Evolutionary conservation across 2,888 invertebrate genomes (phyloP), one percentile per base, ranked within the genome.

Genomic region (Sarcophaga carnaria): DNA sequence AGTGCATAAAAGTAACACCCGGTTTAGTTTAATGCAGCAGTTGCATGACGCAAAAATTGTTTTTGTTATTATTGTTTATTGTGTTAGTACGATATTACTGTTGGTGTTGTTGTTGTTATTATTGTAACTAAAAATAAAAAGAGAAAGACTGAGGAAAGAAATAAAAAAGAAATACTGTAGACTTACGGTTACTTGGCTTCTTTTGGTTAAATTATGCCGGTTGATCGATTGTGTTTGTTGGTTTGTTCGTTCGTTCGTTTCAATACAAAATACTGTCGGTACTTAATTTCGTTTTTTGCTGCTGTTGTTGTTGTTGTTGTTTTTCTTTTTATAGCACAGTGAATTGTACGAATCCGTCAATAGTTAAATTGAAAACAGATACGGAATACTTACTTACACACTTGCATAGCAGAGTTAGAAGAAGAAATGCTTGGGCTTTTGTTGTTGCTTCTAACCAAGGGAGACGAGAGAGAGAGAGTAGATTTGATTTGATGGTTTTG

Each of bases 171-270:
- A 72, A 80, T 22, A 84, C 79, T 79, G 78, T 54, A 84, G 87
- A 81, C 84, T 84, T 84, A 87, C 87, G 87, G 87, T 87, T 87
- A 87, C 87, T 87, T 87, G 87, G 87, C 87, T 87, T 87, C 87
- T 87, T 87, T 87, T 84, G 87, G 87, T 84, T 81, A 80, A 85
- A 80, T 75, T 80, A 86, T 86, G 86, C 83, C 86, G 83, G 80
- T 83, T 83, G 83, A 71, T 63, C 85, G 78, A 74, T 72, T 77
- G 8, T 37, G 37, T 37, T 37, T 37, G 37, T 37, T 54, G 14
- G 54, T 54, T 54, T 17, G 54, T 17, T 54, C 17, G 54, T 54
- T 14, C 17, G 79, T 62, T 74, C 5, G 67, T 78, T 76, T 66
- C 66, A 63, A 63, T 22, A 22, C 74, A 64, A 81, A 77, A 54